These are phyloP conservation scores for Pyralis farinalis DNA, from an alignment of 2,888 invertebrate genomes.

Conservation along the genomic window DNA sequence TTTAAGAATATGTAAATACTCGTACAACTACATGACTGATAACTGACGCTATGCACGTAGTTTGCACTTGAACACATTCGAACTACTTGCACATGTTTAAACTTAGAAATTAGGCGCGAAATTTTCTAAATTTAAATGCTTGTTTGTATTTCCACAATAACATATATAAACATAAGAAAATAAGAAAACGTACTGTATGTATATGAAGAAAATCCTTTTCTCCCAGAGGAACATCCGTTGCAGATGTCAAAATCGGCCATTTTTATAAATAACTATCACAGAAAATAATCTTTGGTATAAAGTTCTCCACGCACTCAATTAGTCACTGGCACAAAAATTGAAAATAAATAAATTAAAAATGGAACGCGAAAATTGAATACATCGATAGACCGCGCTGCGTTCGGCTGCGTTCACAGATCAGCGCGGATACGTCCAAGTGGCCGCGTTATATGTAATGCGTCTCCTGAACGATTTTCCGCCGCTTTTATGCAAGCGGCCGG, in stretches of 20 bases:
- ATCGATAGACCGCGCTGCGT: conserved; percentile 5
- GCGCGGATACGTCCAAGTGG: conserved; percentile 65
- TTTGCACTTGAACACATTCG: no score
- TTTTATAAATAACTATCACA: conserved; percentile 59
- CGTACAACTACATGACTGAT: no score
- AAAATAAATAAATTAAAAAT: conserved; percentile 17
- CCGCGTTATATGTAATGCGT: conserved; percentile 71
- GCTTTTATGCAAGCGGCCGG: conserved; percentile 71
- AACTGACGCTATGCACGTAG: no score
- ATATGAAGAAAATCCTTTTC: conserved; percentile 32
- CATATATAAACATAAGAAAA: conserved; percentile 9
- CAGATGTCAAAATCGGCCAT: conserved; percentile 48
- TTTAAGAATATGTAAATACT: no score
- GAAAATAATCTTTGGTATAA: conserved; percentile 47
- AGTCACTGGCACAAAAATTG: conserved; percentile 24
- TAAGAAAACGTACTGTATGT: conserved; percentile 45
- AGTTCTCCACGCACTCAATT: conserved; percentile 24
- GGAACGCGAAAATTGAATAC: conserved; percentile 6
- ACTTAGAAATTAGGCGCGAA: no score
- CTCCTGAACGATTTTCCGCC: conserved; percentile 74
- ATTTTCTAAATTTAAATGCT: no score
- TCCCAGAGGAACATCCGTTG: conserved; percentile 49
- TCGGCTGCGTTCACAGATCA: conserved; percentile 28
- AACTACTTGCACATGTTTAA: no score
- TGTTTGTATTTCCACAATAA: no score